Evolutionary conservation across 2,888 invertebrate genomes (phyloP), one percentile per base, ranked within the genome.

Genomic region (Temnothorax rugatulus): DNA sequence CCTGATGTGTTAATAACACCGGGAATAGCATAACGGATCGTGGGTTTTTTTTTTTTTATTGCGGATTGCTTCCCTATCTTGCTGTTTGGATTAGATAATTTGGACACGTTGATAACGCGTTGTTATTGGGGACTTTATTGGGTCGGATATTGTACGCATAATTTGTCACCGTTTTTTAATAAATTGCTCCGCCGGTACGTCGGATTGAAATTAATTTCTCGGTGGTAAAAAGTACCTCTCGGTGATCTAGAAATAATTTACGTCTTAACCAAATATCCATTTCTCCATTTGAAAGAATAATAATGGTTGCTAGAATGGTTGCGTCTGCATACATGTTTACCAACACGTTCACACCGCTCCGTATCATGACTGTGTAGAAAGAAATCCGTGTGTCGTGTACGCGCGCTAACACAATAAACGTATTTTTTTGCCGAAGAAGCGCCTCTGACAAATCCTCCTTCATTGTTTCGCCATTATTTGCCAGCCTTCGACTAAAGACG

Each of bases 21-120:
- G 41, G 15, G 34, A 74, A 21, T 47, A 15, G 41, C 5, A n/a
- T 34, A 7, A 5, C 7, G 34, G 13, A 41, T 29, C 41, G 4
- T 44, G 44, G n/a, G n/a, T 21, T 7, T 66, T 57, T 18, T 34
- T 52, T 54, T 77, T 41, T 41, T 77, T 44, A n/a, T 68, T 21
- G 21, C 57, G 41, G 11, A 25, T 8, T 25, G n/a, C 25, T 71
- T 79, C 3, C 34, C 34, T 59, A 69, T 69, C 69, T 59, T 13
- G 18, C 57, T 34, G 79, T 79, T 59, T 71, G 79, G 59, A 69
- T 69, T 71, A 79, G 79, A 61, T 71, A 71, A 79, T 71, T 69
- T 9, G 47, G 11, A 18, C 34, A 47, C 4, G 13, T 44, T 59
- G 59, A 59, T 71, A 71, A 69, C n/a, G 57, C 29, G 59, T 44